phyloP scores from a whole-genome alignment of 2,797 vertebrate species.

The Smutsia temminckii region DNA sequence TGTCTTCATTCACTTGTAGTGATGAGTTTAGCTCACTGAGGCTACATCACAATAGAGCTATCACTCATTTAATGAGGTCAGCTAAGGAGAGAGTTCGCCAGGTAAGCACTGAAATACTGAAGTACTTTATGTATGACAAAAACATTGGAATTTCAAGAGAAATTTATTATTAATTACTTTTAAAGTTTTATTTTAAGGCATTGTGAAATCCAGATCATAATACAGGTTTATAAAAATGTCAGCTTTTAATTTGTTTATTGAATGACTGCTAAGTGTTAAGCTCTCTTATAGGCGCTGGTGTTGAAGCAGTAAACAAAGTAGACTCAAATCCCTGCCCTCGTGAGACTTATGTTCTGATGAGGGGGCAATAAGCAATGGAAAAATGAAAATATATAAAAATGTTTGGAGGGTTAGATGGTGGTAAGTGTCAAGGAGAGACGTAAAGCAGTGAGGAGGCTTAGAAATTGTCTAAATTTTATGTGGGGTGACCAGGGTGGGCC shows the following conservation, averaged over 20 bases:
- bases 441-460: neutral
- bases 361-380: neutral
- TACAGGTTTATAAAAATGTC: neutral
- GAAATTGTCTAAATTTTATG: neutral
- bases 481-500: neutral
- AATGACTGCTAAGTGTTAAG: neutral
- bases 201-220: neutral
- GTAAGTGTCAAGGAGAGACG: neutral
- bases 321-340: neutral
- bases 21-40: constrained; percentile 97
- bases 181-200: neutral
- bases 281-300: neutral
- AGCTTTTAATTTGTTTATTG: neutral
- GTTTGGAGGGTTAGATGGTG: neutral
- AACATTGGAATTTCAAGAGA: neutral
- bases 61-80: constrained; percentile 93
- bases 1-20: constrained; percentile 94
- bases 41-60: constrained; percentile 95
- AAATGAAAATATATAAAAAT: neutral
- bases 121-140: neutral
- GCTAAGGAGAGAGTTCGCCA: constrained; percentile 87
- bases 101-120: constrained; percentile 81
- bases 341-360: neutral
- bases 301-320: neutral
- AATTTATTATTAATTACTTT: too few species aligned